Percentiles rank a stretch among this genome's conserved stretches.
Conservation (phyloP, 2,113 vertebrate species). For the Ictidomys tridecemlineatus region DNA sequence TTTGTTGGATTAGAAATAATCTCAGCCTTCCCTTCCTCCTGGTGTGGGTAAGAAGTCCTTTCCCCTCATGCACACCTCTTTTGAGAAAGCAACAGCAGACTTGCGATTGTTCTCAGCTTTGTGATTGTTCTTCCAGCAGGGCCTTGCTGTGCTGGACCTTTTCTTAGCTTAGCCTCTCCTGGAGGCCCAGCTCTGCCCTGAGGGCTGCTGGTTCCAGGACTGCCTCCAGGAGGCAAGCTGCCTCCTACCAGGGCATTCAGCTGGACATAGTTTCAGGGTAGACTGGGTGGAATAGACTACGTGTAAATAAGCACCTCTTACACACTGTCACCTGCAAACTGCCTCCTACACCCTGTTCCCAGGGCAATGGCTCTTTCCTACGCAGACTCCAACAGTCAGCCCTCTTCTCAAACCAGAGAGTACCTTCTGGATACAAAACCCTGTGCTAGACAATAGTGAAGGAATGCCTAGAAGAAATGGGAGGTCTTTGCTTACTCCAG, state of each 20-base stretch:
- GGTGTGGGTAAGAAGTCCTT: background rate
- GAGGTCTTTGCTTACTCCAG: background rate
- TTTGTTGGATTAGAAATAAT: accelerated
- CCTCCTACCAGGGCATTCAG: background rate
- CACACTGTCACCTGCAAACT: background rate
- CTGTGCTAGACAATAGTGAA: background rate
- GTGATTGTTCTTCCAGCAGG: background rate
- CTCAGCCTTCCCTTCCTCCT: background rate
- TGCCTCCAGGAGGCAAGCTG: background rate
- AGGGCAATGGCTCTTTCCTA: background rate
- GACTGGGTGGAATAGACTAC: background rate
- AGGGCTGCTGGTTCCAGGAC: background rate
- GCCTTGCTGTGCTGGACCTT: background rate
- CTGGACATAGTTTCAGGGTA: too few species aligned
- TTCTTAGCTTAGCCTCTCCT: background rate
- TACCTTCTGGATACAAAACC: background rate
- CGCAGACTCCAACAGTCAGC: background rate
- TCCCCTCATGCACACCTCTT: background rate
- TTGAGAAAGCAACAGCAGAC: background rate
- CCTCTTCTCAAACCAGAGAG: background rate
- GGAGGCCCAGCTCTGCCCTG: background rate
- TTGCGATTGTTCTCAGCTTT: background rate
- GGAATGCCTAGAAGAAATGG: background rate
- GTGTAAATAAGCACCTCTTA: background rate
- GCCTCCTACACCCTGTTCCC: background rate